phyloP scores from a whole-genome alignment of 2,888 invertebrate species.

The Nymphalis c-album region DNA sequence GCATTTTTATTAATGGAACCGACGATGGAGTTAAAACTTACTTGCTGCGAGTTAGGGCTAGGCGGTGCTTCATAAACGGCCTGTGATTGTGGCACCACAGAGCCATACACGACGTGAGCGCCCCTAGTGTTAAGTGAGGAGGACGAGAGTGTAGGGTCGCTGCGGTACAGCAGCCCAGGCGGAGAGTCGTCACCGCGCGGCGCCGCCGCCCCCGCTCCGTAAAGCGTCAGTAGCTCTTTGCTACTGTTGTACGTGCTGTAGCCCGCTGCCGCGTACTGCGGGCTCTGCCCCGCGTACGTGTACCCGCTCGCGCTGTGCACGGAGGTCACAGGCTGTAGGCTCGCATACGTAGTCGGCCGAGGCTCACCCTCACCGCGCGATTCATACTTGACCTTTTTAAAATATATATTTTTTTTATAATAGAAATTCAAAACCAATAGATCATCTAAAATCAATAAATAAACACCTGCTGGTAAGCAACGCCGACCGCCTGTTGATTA shows the following conservation, averaged over 20 bases:
- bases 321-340: slow-evolving; percentile 83
- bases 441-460: neutral
- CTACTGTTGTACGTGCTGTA: slow-evolving; percentile 46
- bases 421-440: neutral
- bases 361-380: slow-evolving; percentile 64
- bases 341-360: slow-evolving; percentile 81
- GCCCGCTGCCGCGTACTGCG: slow-evolving; percentile 62
- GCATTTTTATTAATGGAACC: too few relatives aligned
- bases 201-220: slow-evolving; percentile 52
- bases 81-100: slow-evolving; percentile 70
- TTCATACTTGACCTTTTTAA: slow-evolving; percentile 66
- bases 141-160: slow-evolving; percentile 85
- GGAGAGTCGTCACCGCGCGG: slow-evolving; percentile 77
- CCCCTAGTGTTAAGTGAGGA: slow-evolving; percentile 79
- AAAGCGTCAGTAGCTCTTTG: slow-evolving; percentile 49
- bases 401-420: neutral
- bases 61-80: slow-evolving; percentile 79
- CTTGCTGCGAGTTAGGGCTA: slow-evolving; percentile 82
- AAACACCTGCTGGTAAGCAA: slow-evolving; percentile 65
- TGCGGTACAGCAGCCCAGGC: slow-evolving; percentile 82
- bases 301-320: slow-evolving; percentile 62
- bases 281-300: slow-evolving; percentile 62
- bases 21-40: slow-evolving; percentile 32
- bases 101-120: slow-evolving; percentile 75
- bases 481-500: slow-evolving; percentile 68